Evolutionary conservation across 2,113 vertebrate species (phyloP).

Genomic region (Varanus komodoensis): DNA sequence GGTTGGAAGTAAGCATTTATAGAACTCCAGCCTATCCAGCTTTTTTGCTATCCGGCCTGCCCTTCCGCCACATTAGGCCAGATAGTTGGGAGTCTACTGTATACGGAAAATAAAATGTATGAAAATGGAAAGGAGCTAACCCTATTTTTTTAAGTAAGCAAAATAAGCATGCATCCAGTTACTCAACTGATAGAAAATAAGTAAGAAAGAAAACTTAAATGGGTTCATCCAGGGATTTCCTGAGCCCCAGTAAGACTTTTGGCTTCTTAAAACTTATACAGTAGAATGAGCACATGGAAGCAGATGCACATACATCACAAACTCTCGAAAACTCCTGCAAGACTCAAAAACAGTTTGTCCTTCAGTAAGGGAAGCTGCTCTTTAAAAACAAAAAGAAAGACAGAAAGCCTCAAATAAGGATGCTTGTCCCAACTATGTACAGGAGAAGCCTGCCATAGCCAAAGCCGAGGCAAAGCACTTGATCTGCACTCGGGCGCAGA

Average conservation of each 20-base stretch:
- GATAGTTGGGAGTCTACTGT: too few relatives aligned
- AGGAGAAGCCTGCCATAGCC: background rate
- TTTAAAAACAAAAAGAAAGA: too few relatives aligned
- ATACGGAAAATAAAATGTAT: too few relatives aligned
- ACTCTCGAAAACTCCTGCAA: background rate
- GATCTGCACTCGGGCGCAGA: background rate
- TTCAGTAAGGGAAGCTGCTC: background rate
- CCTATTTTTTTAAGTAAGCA: background rate
- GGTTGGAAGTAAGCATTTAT: too few relatives aligned
- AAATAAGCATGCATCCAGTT: background rate
- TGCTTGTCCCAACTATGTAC: background rate
- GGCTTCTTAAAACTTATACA: background rate
- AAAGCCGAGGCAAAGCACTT: background rate
- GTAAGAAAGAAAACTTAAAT: background rate
- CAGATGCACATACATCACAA: background rate
- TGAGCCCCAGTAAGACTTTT: too few relatives aligned
- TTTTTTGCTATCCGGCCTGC: too few relatives aligned
- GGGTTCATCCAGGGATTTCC: background rate
- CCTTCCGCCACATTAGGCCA: too few relatives aligned
- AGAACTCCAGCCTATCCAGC: too few relatives aligned
- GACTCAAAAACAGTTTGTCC: background rate
- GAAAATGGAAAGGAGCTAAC: too few relatives aligned
- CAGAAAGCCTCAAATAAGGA: background rate
- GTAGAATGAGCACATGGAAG: background rate
- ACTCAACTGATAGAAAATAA: background rate